phyloP scores from a whole-genome alignment of 1,140 invertebrate genomes.

The Nylanderia fulva region DNA sequence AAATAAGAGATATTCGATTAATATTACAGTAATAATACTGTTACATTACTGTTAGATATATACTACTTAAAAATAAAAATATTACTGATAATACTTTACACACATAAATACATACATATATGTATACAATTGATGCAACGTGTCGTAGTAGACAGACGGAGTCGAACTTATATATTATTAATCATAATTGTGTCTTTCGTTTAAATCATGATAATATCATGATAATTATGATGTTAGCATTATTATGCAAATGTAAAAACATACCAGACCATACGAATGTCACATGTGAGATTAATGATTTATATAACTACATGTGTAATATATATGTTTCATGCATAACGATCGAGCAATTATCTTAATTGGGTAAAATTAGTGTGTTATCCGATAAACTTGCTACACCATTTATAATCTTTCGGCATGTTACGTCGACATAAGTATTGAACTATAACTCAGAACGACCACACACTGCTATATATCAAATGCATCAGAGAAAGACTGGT shows the following conservation, averaged over 20 bases:
- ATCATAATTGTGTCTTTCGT: not conserved
- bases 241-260: not conserved
- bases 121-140: too few relatives aligned
- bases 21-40: too few relatives aligned
- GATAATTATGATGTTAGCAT: constrained; percentile 2
- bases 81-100: too few relatives aligned
- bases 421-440: not conserved
- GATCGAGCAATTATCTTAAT: constrained; percentile 6
- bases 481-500: constrained; percentile 3
- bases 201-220: not conserved
- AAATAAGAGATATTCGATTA: too few relatives aligned
- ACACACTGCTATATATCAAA: not conserved
- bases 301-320: too few relatives aligned
- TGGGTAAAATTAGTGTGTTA: not conserved
- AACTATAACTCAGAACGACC: not conserved
- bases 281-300: not conserved
- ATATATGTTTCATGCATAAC: not conserved
- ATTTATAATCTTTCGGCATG: constrained; percentile 21
- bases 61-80: too few relatives aligned
- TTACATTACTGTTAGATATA: too few relatives aligned
- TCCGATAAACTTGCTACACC: not conserved
- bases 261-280: not conserved
- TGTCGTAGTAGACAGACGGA: too few relatives aligned
- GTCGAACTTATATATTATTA: not conserved
- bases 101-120: too few relatives aligned